Conservation (phyloP, 2,113 vertebrate genomes). For the Corynorhinus townsendii region DNA sequence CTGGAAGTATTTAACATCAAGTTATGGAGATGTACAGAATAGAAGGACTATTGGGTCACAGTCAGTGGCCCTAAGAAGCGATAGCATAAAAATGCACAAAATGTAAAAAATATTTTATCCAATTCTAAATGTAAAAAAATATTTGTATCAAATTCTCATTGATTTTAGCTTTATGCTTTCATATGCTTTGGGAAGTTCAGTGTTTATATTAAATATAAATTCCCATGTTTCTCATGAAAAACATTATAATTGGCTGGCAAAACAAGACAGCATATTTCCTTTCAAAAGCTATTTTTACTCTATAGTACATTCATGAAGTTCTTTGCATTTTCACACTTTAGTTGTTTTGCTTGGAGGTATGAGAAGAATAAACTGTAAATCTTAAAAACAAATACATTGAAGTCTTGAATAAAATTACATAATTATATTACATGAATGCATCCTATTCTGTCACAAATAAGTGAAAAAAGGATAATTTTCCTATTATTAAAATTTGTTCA, state of each 20-base stretch:
- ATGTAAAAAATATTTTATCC: too few species aligned
- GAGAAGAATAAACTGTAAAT: background rate
- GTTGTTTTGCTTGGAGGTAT: background rate
- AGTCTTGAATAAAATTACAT: background rate
- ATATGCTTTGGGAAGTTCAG: background rate
- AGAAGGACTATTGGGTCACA: background rate
- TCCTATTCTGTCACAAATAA: background rate
- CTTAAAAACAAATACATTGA: background rate
- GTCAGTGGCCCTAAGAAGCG: background rate
- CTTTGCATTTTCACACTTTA: background rate
- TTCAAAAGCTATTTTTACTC: constrained; percentile 19
- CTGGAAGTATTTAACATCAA: constrained; percentile 7
- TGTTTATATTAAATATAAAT: background rate
- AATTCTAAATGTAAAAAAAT: background rate
- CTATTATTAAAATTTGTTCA: constrained; percentile 1
- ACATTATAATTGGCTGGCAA: background rate
- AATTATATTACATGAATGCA: background rate
- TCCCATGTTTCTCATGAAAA: background rate
- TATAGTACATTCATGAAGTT: background rate
- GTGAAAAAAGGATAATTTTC: background rate
- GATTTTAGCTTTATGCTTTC: constrained; percentile 14
- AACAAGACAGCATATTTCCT: constrained; percentile 30
- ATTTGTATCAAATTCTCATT: background rate
- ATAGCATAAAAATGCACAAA: constrained; percentile 20
- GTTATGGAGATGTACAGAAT: background rate